These are phyloP conservation scores for Salpingus planirostris DNA, from an alignment of 2,888 invertebrate genomes.

Conservation along the genomic window DNA sequence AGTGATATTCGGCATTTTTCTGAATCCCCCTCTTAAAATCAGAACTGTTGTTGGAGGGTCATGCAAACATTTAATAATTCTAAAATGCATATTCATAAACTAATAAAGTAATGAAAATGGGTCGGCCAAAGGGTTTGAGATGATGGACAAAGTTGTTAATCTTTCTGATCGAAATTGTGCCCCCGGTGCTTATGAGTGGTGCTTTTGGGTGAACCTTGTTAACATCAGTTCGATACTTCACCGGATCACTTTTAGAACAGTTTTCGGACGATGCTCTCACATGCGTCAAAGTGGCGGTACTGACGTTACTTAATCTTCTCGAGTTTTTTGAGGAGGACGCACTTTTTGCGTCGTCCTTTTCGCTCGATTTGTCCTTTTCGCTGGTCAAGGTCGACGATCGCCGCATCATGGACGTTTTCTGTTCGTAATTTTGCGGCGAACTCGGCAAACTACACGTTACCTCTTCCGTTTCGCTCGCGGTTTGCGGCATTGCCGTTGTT, in stretches of 20 bases:
- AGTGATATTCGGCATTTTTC: no score
- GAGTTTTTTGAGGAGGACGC: slow-evolving; percentile 13
- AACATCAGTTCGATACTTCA: slow-evolving; percentile 25
- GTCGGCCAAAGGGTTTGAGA: no score
- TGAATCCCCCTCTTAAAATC: no score
- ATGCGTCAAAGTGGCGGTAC: slow-evolving; percentile 53
- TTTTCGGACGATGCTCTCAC: slow-evolving; percentile 43
- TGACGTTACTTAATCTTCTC: slow-evolving; percentile 45
- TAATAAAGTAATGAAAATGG: no score
- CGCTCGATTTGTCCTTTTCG: slow-evolving; percentile 33
- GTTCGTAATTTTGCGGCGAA: slow-evolving; percentile 24
- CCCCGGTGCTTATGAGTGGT: no score
- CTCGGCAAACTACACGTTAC: slow-evolving; percentile 28
- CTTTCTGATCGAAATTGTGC: no score
- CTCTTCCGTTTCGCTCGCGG: slow-evolving; percentile 29
- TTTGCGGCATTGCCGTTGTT: slow-evolving; percentile 16
- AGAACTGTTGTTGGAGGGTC: no score
- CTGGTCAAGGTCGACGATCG: slow-evolving; percentile 42
- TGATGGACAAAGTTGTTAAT: no score
- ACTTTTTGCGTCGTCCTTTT: slow-evolving; percentile 24
- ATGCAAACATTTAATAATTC: no score
- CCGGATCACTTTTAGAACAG: slow-evolving; percentile 41
- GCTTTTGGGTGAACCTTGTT: no score
- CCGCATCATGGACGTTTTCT: slow-evolving; percentile 30
- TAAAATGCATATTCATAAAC: no score